Evolutionary conservation across 2,888 invertebrate genomes (phyloP).

Genomic region (Hymenopus coronatus): DNA sequence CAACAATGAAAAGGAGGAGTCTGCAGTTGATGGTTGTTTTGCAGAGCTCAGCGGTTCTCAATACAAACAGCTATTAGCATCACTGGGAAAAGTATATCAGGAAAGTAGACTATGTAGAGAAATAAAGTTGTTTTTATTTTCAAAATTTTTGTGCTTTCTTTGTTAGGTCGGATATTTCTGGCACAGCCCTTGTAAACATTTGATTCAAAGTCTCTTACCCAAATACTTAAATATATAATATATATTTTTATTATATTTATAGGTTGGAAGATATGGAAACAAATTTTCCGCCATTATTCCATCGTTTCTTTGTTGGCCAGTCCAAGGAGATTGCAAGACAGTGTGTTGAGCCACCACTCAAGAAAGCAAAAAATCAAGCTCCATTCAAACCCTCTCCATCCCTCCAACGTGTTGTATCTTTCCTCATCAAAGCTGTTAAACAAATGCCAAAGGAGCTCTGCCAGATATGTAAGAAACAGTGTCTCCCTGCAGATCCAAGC

Average conservation of each 20-base stretch:
- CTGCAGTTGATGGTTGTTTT: no score
- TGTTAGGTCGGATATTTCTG: no score
- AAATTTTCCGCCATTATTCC: conserved; percentile 63
- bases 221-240: neutral
- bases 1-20: no score
- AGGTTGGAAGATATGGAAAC: conserved; percentile 59
- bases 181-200: no score
- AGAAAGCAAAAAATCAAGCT: conserved; percentile 53
- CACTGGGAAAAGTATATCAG: no score
- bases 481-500: conserved; percentile 58
- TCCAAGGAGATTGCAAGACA: conserved; percentile 64
- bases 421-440: conserved; percentile 61
- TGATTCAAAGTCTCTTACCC: no score
- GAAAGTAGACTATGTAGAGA: no score
- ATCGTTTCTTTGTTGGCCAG: conserved; percentile 61
- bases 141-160: no score
- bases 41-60: no score
- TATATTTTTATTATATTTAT: conserved; percentile 37
- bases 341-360: conserved; percentile 67
- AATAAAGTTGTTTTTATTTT: no score
- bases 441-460: conserved; percentile 63
- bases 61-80: no score
- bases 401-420: conserved; percentile 57
- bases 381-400: conserved; percentile 63
- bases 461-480: conserved; percentile 59